A percentile compares a stretch with the other conserved stretches of the same genome.
phyloP scores from a whole-genome alignment of 2,797 vertebrate genomes.

The Lepus oiostolus region DNA sequence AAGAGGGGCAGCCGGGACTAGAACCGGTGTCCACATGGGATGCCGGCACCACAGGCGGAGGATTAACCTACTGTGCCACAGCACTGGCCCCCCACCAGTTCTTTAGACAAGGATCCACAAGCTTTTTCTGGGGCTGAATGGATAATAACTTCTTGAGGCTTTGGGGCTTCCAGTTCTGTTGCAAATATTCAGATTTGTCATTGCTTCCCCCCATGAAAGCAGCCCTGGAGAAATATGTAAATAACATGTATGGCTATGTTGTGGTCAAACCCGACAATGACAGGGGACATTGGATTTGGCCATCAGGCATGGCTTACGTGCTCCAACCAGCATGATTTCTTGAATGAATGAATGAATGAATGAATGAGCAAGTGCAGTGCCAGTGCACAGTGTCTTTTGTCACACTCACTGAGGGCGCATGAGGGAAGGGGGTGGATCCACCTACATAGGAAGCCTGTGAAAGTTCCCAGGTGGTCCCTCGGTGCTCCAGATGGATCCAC shows the following conservation, averaged over 20 bases:
- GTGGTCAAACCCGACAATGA: fast-evolving
- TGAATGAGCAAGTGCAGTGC: too few species aligned
- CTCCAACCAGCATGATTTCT: background rate
- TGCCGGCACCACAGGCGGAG: too few species aligned
- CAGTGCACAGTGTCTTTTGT: background rate
- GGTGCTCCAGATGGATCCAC: background rate
- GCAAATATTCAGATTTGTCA: background rate
- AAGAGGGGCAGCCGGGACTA: too few species aligned
- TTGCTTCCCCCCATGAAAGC: background rate
- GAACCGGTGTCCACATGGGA: too few species aligned
- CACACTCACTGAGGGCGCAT: background rate
- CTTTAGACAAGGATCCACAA: background rate
- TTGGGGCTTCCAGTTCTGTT: background rate
- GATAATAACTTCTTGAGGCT: background rate
- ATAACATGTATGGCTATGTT: fast-evolving
- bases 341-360: background rate
- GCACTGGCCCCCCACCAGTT: too few species aligned
- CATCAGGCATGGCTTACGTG: background rate
- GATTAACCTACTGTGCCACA: too few species aligned
- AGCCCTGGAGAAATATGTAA: background rate
- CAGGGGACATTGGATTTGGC: background rate
- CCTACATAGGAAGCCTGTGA: background rate
- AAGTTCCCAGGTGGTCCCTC: fast-evolving
- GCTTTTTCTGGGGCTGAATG: background rate
- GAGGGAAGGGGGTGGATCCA: fast-evolving